Evolutionary conservation across 2,888 invertebrate species (phyloP), one percentile per base, ranked within the genome.

Genomic region (Agrochola circellaris): DNA sequence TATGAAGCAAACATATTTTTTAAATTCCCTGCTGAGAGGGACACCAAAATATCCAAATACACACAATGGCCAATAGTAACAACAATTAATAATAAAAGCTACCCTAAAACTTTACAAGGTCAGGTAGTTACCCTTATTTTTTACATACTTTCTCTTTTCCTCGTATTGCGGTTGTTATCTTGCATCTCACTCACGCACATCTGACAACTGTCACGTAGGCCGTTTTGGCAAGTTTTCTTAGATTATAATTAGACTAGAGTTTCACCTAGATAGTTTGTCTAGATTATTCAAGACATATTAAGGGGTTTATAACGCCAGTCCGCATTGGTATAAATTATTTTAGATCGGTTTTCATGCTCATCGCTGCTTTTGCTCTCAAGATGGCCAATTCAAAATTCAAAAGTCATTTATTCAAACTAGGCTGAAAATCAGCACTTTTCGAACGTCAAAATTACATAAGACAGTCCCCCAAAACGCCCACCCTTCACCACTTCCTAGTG

Each of bases 171-270:
- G 3, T 58, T 17, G 15, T 0, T 0, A 38, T 82, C 17, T 75
- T 66, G 11, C 58, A 20, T 79, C 72, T 66, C 45, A 30, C 23
- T 77, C 34, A 3, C 62, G 17, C 67, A 42, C 23, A 56, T 69
- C 75, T 73, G 79, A 80, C 66, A 62, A 48, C 13, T 34, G 75
- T 85, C 89, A 84, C 87, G 88, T 89, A 82, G 75, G 61, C 81
- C 62, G 23, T 34, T 38, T 70, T 82, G 85, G 80, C 87, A 81
- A 66, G 66, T 80, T 87, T 73, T 80, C 78, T 80, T 78, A 75
- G 58, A 42, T 64, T 78, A 79, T 64, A 68, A 45, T 81, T 83
- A 85, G 73, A 61, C 70, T 66, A 83, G 69, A 85, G 69, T 76
- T 64, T 74, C 65, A 68, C 65, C 77, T n/a, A 70, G 48, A 61